Base-by-base conservation (phyloP, 2,797 vertebrate genomes). In the Eutrigla gurnardus region DNA sequence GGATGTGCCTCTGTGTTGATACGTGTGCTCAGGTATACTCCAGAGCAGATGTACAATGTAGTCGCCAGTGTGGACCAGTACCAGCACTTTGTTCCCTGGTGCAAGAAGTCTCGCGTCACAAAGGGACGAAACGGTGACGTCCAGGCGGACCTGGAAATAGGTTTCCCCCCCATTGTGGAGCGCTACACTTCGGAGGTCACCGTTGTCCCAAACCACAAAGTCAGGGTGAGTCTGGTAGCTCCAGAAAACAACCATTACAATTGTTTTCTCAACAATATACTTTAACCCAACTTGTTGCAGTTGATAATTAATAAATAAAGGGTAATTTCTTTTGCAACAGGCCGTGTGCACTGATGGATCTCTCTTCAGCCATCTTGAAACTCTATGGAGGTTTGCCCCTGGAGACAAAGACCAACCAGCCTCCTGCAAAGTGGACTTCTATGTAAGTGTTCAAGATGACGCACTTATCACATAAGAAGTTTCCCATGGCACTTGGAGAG, bases 11-110 rank as follows among this genome's bases (percentile, higher is more conserved):
- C 49, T 65, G 7, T 25, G 39, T 36, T 60, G 0, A 6, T 75
- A 60, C 55, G 18, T 80, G 32, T 67, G 14, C 32, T 49, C 83
- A 96, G 96, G 72, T 96, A 92, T 75, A 89, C 93, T 15, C 81
- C 90, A 8, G 91, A 94, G 70, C 94, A 96, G 84, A 95, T 96
- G 82, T 96, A 93, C 82, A 82, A 57, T 0, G 75, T 96, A 40
- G 95, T 96, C 69, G 91, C 94, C 7, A 81, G 75, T 15, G 93
- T 96, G 68, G 92, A 93, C 35, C 88, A 94, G 65, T 96, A 96
- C 89, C 90, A 91, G 67, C 70, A 93, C 40, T 96, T 96, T 80
- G 95, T 96, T 35, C 96, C 96, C 25, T 96, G 96, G 96, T 96
- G 95, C 78, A 96, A 92, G 63, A 91, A 89, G 71, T 96, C 95